Evolutionary conservation across 2,888 invertebrate species (phyloP).

Genomic region (Lissocephala sabroskyi): DNA sequence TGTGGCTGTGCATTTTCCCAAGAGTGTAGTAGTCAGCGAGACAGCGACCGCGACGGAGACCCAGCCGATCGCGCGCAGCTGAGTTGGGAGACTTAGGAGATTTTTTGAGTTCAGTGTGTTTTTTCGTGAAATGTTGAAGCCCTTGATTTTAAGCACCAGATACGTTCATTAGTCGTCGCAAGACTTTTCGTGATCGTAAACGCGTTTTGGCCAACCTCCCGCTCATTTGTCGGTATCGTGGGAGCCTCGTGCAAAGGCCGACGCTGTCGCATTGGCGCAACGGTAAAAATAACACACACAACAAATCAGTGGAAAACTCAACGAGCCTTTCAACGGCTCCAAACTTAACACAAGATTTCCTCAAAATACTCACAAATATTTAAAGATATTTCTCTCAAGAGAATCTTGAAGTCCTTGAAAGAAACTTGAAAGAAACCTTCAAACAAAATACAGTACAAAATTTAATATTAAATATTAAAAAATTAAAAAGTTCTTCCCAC

Average conservation of each 20-base stretch:
- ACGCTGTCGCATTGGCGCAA: not conserved
- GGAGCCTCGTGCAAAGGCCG: constrained; percentile 10
- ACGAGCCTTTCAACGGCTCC: no score
- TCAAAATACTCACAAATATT: no score
- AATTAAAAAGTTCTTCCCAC: no score
- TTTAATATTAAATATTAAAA: no score
- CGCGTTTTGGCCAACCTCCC: constrained; percentile 50
- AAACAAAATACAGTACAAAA: no score
- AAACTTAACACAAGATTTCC: no score
- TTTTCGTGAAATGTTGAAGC: constrained; percentile 67
- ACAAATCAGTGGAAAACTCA: no score
- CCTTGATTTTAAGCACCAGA: constrained; percentile 69
- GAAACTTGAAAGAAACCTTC: no score
- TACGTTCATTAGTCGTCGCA: constrained; percentile 67
- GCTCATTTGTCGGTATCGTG: constrained; percentile 24
- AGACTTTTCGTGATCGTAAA: constrained; percentile 65
- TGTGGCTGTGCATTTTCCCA: constrained; percentile 57
- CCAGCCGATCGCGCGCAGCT: constrained; percentile 4
- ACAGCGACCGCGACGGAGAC: constrained; percentile 4
- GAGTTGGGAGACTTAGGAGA: constrained; percentile 14
- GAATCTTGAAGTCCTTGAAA: no score
- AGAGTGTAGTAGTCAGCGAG: constrained; percentile 43
- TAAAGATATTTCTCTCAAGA: no score
- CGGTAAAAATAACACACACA: no score
- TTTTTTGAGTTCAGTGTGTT: constrained; percentile 8